phyloP scores from a whole-genome alignment of 2,113 vertebrate genomes.

The Mastomys coucha region DNA sequence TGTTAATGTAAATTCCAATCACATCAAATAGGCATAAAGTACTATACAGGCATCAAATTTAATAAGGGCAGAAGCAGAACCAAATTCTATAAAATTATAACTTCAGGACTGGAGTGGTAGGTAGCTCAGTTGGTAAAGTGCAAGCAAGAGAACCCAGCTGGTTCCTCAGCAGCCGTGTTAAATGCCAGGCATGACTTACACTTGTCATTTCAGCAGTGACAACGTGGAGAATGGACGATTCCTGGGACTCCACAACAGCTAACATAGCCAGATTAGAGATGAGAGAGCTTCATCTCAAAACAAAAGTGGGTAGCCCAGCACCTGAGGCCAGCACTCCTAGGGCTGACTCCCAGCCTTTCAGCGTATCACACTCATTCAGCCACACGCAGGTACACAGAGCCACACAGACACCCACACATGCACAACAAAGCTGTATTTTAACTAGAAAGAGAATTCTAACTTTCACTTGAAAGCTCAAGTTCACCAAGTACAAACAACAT shows the following conservation, averaged over 20 bases:
- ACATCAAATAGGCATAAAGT: not conserved
- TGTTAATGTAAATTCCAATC: not conserved
- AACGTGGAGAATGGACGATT: too few relatives aligned
- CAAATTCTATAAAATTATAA: constrained; percentile 22
- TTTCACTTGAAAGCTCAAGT: constrained; percentile 30
- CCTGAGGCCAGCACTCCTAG: not conserved
- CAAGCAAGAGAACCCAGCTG: not conserved
- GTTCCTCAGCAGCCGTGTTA: not conserved
- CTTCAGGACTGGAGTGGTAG: not conserved
- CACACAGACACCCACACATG: not conserved
- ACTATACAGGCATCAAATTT: not conserved
- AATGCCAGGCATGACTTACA: too few relatives aligned
- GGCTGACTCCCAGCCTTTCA: too few relatives aligned
- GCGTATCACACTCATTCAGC: not conserved
- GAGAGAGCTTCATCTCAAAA: not conserved
- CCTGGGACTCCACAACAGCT: not conserved
- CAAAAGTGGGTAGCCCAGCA: too few relatives aligned
- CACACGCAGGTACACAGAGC: not conserved
- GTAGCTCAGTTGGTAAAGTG: not conserved
- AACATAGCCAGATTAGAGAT: not conserved
- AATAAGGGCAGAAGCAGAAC: not conserved
- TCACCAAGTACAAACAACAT: not conserved
- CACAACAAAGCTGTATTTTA: not conserved
- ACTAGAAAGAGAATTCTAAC: not conserved
- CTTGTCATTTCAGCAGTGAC: not conserved